Base-by-base conservation (phyloP, 2,113 vertebrate genomes). In the Pseudorhombus dupliciocellatus region DNA sequence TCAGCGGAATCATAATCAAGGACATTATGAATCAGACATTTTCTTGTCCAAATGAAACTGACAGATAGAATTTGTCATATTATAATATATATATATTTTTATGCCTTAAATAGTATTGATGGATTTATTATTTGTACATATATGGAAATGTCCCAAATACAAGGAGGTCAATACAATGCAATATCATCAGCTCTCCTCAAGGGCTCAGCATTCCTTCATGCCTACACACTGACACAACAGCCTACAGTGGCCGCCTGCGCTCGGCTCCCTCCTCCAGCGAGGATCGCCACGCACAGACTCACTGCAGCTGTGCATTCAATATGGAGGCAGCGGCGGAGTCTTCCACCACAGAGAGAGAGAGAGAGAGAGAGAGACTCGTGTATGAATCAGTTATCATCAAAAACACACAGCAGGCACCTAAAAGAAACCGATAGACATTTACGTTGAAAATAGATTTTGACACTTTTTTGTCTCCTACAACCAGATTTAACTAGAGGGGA, bases 111-210 rank as follows among this genome's bases (percentile, higher is more conserved):
- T 44, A 15, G 3, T 30, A 7, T 9, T 42, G 64, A 50, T 30
- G 3, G 15, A 55, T 24, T 63, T 12, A n/a, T 46, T 7, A 46
- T 15, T 37, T 10, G 34, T 37, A 37, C 5, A 7, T 4, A 20
- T 18, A 18, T 46, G 42, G 18, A 46, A 2, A 21, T 57, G 18
- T 50, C 20, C 6, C 20, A 18, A 3, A 56, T 20, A 1, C 10
- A 64, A 55, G 31, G 15, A 55, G 52, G 22, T 63, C 18, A 54
- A 71, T 65, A 72, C 60, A 80, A 72, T 70, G 74, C 73, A 83
- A 83, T 87, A 76, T 74, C 73, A 66, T 44, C 34, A 31, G 73
- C 25, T 81, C 42, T 85, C 77, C 84, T 84, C 71, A 79, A 87
- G 81, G 70, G 75, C 81, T 82, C 85, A 80, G 79, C 44, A 53